Evolutionary conservation across 2,888 invertebrate genomes (phyloP), one percentile per base, ranked within the genome.

Genomic region (Melolontha melolontha): DNA sequence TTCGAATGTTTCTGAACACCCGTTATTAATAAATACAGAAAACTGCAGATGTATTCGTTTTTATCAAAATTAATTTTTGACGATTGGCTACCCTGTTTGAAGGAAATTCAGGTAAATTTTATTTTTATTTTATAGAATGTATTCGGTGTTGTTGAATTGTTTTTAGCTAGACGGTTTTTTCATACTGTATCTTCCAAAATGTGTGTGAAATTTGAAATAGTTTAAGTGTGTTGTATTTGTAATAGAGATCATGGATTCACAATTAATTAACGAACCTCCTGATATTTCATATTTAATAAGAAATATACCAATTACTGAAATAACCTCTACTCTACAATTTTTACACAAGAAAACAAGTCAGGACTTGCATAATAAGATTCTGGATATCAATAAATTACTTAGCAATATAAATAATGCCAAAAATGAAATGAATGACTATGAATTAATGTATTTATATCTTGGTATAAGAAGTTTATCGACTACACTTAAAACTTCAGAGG

Each of bases 301-400:
- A 22, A 57, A 57, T 12, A 12, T 42, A 12, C 27, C 57, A 7
- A 42, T 17, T 11, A n/a, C 42, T 22, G 57, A 57, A 27, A 11
- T 57, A 57, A 57, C 57, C 57, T 57, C 7, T 27, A 42, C 42
- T 12, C 12, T 44, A 22, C 27, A 57, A 44, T 12, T 57, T 8
- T 14, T 57, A 14, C 42, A 44, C 42, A 44, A 57, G n/a, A 57
- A 57, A 57, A 27, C 57, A 10, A 44, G 27, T 22, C 12, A 22
- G 11, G 42, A 57, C 16, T 10, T 57, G n/a, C 42, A 12, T 0
- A 8, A 12, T 12, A 27, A 2, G 7, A 17, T 57, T n/a, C 41
- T 39, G 42, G 10, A 57, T 6, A 27, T 57, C 10, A 42, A 12
- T 1, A 57, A 57, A 4, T 16, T 22, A n/a, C 5, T 57, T 7